A percentile compares a stretch with the other conserved stretches of the same genome.
Conservation (phyloP, 1,140 invertebrate genomes). For the Papilio xuthus region DNA sequence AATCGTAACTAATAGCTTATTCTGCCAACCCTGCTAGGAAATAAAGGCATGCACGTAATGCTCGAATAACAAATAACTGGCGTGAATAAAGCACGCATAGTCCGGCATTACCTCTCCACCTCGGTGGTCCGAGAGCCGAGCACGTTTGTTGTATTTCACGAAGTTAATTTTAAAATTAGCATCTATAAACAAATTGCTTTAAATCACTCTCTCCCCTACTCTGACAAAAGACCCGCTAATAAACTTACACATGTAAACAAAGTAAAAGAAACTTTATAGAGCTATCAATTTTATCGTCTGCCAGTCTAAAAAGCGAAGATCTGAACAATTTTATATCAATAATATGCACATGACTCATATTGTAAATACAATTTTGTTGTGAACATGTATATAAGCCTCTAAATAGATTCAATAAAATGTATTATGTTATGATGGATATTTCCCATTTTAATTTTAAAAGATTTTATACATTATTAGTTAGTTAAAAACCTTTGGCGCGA, state of each 20-base stretch:
- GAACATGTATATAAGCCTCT: not conserved
- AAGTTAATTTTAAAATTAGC: constrained; percentile 78
- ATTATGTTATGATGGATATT: too few relatives aligned
- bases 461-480: too few relatives aligned
- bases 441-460: too few relatives aligned
- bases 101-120: constrained; percentile 56
- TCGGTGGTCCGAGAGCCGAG: constrained; percentile 66
- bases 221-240: constrained; percentile 57
- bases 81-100: constrained; percentile 58
- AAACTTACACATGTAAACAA: constrained; percentile 26
- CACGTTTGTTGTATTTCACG: constrained; percentile 76
- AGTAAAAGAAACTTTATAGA: constrained; percentile 18
- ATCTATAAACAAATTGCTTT: constrained; percentile 67
- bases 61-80: constrained; percentile 61
- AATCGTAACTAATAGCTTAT: not conserved
- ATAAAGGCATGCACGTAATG: constrained; percentile 43
- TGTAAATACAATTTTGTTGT: not conserved
- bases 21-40: constrained; percentile 12
- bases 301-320: not conserved
- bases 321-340: not conserved
- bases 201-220: constrained; percentile 56
- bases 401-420: too few relatives aligned
- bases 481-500: too few relatives aligned
- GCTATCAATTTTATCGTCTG: not conserved
- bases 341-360: not conserved